phyloP scores from a whole-genome alignment of 2,113 vertebrate species.

The Eidolon helvum region DNA sequence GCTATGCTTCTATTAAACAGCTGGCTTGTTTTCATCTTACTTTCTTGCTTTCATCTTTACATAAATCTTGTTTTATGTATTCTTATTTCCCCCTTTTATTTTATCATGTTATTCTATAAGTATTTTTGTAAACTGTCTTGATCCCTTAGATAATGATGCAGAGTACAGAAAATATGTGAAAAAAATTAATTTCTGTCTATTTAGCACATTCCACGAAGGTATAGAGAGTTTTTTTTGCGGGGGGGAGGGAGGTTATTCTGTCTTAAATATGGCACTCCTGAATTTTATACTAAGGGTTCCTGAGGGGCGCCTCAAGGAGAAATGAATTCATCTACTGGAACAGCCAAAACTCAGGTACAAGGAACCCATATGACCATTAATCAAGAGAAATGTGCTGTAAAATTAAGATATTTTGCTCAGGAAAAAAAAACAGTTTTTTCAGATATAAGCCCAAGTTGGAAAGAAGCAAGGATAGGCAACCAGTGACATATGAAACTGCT shows the following conservation, averaged over 20 bases:
- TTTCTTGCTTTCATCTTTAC: background rate
- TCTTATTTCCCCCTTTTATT: background rate
- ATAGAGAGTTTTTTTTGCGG: background rate
- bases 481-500: background rate
- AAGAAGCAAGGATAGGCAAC: background rate
- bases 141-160: background rate
- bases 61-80: background rate
- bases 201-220: background rate
- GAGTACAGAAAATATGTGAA: background rate
- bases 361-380: background rate
- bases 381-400: background rate
- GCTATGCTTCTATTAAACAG: background rate
- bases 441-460: background rate
- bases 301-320: background rate
- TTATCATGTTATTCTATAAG: background rate
- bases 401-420: background rate
- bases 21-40: background rate
- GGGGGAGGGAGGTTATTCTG: background rate
- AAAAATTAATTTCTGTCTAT: background rate
- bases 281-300: background rate
- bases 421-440: background rate
- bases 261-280: background rate
- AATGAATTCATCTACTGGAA: background rate
- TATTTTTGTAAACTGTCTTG: background rate
- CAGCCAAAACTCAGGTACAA: background rate